A percentile compares a stretch with the other conserved stretches of the same genome.
These are phyloP conservation scores for Drosophila saltans DNA, from an alignment of 1,140 invertebrate genomes.

Conservation along the genomic window DNA sequence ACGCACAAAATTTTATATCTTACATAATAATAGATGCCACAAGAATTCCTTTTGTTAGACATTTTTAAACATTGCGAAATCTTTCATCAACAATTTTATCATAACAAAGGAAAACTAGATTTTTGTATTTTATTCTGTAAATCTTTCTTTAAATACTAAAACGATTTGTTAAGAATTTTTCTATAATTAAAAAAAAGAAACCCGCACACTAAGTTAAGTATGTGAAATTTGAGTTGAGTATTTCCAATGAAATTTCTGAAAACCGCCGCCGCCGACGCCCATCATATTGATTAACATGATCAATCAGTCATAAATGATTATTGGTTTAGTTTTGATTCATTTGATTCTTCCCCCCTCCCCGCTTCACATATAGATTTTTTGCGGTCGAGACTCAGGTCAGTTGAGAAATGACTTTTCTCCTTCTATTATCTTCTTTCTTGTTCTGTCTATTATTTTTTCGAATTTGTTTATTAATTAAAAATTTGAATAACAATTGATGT, in stretches of 20 bases:
- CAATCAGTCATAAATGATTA: conserved; percentile 17
- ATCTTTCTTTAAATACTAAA: conserved; percentile 1
- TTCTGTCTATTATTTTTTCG: conserved; percentile 13
- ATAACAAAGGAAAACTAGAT: background rate
- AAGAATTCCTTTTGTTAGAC: conserved; percentile 8
- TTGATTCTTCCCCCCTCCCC: conserved; percentile 14
- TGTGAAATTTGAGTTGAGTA: conserved; percentile 1
- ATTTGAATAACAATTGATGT: conserved; percentile 73
- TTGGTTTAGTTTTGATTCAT: conserved; percentile 1
- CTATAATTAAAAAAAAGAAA: background rate
- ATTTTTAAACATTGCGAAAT: conserved; percentile 1
- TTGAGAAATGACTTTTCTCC: conserved; percentile 19
- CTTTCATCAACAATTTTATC: background rate
- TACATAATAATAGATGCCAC: conserved; percentile 11
- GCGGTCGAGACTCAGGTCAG: conserved; percentile 63
- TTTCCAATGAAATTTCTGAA: conserved; percentile 6
- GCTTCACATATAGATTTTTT: conserved; percentile 63
- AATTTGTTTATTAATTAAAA: conserved; percentile 68
- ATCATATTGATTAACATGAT: background rate
- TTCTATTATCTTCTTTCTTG: background rate
- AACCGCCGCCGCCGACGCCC: no score
- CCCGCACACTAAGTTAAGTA: background rate
- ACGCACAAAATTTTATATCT: background rate
- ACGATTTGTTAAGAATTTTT: background rate
- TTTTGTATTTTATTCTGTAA: background rate